Evolutionary conservation across 2,113 vertebrate genomes (phyloP).

Genomic region (Charina bottae): DNA sequence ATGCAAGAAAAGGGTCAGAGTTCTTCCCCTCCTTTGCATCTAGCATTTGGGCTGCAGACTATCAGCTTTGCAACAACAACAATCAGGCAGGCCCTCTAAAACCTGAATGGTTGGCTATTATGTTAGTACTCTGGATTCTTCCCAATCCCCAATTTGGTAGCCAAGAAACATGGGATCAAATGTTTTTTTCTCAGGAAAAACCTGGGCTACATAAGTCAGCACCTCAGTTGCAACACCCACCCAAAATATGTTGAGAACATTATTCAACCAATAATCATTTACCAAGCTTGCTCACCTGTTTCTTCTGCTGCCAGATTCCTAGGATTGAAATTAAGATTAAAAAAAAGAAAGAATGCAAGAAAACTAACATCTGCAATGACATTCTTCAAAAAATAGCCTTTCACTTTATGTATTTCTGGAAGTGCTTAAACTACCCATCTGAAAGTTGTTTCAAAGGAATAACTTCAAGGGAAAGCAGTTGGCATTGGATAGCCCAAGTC

Average conservation of each 20-base stretch:
- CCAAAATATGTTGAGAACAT: background rate
- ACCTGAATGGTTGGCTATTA: too few species aligned
- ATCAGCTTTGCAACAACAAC: background rate
- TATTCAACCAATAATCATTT: background rate
- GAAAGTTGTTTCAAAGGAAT: background rate
- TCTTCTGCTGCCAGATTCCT: background rate
- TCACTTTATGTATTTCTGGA: conserved; percentile 2
- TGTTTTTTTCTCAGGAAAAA: background rate
- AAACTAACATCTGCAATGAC: background rate
- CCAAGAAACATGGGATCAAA: background rate
- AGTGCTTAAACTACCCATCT: background rate
- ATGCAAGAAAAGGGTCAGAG: background rate
- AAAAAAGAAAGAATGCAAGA: background rate
- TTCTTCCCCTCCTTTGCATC: background rate
- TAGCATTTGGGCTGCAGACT: background rate
- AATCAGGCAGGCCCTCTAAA: background rate
- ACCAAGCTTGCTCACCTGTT: background rate
- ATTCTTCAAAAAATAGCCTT: background rate
- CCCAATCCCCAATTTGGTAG: background rate
- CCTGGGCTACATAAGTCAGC: background rate
- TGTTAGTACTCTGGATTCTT: background rate
- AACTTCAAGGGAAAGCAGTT: background rate
- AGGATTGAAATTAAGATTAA: background rate
- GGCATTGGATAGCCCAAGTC: background rate
- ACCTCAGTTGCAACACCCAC: background rate